Evolutionary conservation across 2,888 invertebrate genomes (phyloP).

Genomic region (Sthenelais limicola): DNA sequence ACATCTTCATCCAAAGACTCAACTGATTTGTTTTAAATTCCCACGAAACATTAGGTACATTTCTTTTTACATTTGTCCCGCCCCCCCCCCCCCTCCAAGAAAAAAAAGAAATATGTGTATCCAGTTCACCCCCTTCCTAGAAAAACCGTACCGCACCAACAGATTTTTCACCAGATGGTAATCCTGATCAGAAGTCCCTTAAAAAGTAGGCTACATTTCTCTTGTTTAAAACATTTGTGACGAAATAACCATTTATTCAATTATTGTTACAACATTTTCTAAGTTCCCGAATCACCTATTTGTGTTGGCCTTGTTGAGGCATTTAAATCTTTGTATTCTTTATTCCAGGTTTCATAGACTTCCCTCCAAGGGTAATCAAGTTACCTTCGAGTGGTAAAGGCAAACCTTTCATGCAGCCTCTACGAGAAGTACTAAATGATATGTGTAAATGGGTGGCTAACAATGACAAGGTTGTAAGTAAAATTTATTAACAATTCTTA

Average conservation of each 20-base stretch:
- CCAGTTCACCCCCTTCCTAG: no score
- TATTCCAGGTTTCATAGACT: conserved; percentile 14
- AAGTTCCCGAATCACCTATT: no score
- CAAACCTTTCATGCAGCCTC: conserved; percentile 1
- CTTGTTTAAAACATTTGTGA: no score
- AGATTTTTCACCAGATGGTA: no score
- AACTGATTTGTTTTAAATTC: not conserved
- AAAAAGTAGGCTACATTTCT: no score
- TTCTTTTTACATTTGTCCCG: not conserved
- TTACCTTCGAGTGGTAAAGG: conserved; percentile 1
- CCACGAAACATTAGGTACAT: not conserved
- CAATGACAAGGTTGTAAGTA: conserved; percentile 8
- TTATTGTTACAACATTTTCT: no score
- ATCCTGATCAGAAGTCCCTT: no score
- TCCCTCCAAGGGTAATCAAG: not conserved
- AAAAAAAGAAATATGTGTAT: not conserved
- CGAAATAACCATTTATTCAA: no score
- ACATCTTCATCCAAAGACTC: not conserved
- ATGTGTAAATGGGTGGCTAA: not conserved
- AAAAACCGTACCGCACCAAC: no score
- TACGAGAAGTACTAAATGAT: not conserved
- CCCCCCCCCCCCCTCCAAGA: no score
- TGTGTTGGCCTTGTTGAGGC: not conserved
- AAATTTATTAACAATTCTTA: no score
- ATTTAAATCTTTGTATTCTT: not conserved